Evolutionary conservation across 2,797 vertebrate species (phyloP), one percentile per base, ranked within the genome.

Genomic region (Danio tinwini): DNA sequence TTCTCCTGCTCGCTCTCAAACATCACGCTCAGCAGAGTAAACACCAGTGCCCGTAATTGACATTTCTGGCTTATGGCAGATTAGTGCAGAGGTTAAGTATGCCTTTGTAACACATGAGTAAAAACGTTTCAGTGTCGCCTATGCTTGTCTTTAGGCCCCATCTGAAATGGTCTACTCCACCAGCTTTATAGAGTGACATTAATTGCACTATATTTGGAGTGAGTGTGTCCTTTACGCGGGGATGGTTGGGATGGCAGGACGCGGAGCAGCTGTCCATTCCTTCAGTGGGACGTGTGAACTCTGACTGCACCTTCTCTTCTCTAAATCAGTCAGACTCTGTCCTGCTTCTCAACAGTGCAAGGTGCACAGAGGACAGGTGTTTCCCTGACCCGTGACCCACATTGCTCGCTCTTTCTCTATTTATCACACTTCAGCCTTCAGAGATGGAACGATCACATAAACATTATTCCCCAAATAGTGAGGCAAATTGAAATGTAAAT

Each of bases 181-280:
- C 7, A 58, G 88, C 89, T 84, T 81, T 88, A 76, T 44, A 61
- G 82, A 6, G 77, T 93, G 93, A 93, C 91, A 89, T 91, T 92
- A 92, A 93, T 92, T 88, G 90, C 65, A 87, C 87, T 94, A 92
- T 93, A 90, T 92, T 93, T 91, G 90, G 90, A 84, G 85, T 70
- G 58, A 85, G 87, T 87, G 90, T 88, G 85, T 89, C 87, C 86
- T 89, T 83, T 71, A 88, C 65, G 84, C 85, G 76, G 86, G 89
- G 90, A 93, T 93, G 91, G 91, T 88, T 93, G 92, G 87, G 91
- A 93, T 93, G 91, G 81, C 89, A 71, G 52, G 61, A 62, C 67
- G 37, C 59, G n/a, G 55, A 78, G 50, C 83, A 78, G 74, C 49
- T 52, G 49, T 52, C 49, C 49, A 52, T 52, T 52, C 49, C 49